These are phyloP conservation scores for Zosterops lateralis DNA, from an alignment of 2,113 vertebrate genomes.

Conservation along the genomic window DNA sequence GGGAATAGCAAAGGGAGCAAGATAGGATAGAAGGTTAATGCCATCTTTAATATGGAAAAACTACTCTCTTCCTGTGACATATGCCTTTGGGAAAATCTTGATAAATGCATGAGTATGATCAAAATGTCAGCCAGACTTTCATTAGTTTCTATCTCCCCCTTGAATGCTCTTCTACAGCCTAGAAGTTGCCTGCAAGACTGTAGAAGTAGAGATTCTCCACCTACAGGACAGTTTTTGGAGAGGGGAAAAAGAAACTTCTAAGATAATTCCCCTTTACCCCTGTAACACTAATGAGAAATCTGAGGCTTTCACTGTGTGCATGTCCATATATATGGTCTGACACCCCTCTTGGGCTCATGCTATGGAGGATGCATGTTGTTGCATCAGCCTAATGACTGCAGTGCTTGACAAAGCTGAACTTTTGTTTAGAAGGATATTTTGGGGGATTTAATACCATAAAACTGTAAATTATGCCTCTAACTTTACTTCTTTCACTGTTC, in stretches of 20 bases:
- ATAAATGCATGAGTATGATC: constrained; percentile 72
- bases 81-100: constrained; percentile 76
- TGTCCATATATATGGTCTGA: background rate
- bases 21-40: constrained; percentile 76
- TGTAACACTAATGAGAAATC: constrained; percentile 1
- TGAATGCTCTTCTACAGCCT: constrained; percentile 62
- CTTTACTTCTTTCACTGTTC: background rate
- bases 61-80: constrained; percentile 72
- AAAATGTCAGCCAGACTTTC: constrained; percentile 79
- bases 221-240: constrained; percentile 44
- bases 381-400: background rate
- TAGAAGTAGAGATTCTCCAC: constrained; percentile 51
- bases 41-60: constrained; percentile 79
- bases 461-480: background rate
- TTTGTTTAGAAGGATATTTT: background rate
- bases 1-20: constrained; percentile 68
- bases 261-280: background rate
- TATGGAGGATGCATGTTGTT: background rate
- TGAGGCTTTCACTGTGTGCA: background rate
- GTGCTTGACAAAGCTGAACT: background rate
- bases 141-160: constrained; percentile 71
- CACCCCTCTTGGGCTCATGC: background rate
- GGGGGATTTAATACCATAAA: background rate
- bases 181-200: constrained; percentile 26
- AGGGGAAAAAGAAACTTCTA: constrained; percentile 26